Evolutionary conservation across 53 echinoderm and acorn worm genomes (phyloP), one percentile per base, ranked within the genome.

Genomic region (Apostichopus leukothele): DNA sequence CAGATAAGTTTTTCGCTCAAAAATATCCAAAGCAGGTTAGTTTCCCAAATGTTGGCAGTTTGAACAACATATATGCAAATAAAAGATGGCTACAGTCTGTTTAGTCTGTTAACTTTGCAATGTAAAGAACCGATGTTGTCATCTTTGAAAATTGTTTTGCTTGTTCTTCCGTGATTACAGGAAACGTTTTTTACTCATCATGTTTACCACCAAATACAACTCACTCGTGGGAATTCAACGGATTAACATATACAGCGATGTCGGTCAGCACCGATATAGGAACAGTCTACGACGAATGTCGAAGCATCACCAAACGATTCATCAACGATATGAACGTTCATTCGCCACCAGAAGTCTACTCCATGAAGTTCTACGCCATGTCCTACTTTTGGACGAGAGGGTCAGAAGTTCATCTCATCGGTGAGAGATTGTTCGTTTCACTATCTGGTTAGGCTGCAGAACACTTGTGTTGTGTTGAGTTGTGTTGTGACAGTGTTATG

Each of bases 301-400:
- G 76, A 9, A 89, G 84, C 26, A 74, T 93, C 13, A 88, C 89
- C 67, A 71, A 73, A 20, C 26, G 73, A 51, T 86, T 50, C 52
- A 51, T 86, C 52, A 67, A 74, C 5, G 16, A 73, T 3, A 71
- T 73, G 74, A 67, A 71, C 7, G 93, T 96, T 19, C 91, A 91
- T 75, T 76, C 88, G 63, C 93, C 96, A 11, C 67, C 61, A 52
- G 96, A 96, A 60, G 90, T 94, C 23, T 75, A 76, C 7, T 91
- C 76, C 18, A 77, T 52, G 13, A 78, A 90, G 8, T 92, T 96
- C 77, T 94, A 93, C 90, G 90, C 94, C 27, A 93, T 93, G 83
- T 94, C 96, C 5, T 96, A 96, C 84, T 93, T 96, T 88, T 88
- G 91, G 90, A 91, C 91, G 8, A 90, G 94, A 67, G 90, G 88